A percentile compares a stretch with the other conserved stretches of the same genome.
Evolutionary conservation across 2,888 invertebrate species (phyloP).

Genomic region (Diploptera punctata): DNA sequence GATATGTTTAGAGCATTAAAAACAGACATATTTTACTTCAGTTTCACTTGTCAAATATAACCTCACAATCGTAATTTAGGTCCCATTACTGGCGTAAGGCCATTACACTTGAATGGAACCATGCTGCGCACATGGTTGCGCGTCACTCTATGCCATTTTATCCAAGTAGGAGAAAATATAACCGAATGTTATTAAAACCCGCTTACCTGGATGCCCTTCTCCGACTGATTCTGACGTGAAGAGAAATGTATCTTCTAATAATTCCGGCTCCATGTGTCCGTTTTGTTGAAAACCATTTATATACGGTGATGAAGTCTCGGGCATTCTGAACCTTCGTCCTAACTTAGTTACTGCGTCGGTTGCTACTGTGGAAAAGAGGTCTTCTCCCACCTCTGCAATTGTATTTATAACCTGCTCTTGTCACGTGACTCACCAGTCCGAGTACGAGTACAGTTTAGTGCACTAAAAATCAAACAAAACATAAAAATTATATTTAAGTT

Average conservation of each 20-base stretch:
- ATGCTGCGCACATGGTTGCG: conserved; percentile 38
- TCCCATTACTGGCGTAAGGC: neutral
- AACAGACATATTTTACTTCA: no score
- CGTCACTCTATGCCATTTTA: conserved; percentile 10
- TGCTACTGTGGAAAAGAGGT: conserved; percentile 71
- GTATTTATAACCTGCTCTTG: conserved; percentile 70
- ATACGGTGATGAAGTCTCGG: conserved; percentile 67
- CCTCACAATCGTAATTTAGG: no score
- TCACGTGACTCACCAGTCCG: conserved; percentile 47
- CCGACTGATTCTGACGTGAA: conserved; percentile 98
- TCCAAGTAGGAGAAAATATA: no score
- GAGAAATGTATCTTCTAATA: conserved; percentile 88
- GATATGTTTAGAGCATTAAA: no score
- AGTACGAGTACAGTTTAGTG: neutral
- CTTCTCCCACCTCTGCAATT: conserved; percentile 60
- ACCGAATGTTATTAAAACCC: no score
- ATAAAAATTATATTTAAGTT: no score
- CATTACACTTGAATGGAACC: neutral
- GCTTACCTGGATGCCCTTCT: conserved; percentile 94
- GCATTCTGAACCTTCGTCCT: conserved; percentile 68
- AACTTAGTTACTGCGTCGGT: conserved; percentile 32
- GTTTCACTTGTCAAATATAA: no score
- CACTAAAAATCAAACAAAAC: conserved; percentile 15
- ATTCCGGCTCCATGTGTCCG: conserved; percentile 75
- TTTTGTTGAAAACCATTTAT: conserved; percentile 58